Evolutionary conservation across 2,113 vertebrate genomes (phyloP).

Genomic region (Fulica atra): DNA sequence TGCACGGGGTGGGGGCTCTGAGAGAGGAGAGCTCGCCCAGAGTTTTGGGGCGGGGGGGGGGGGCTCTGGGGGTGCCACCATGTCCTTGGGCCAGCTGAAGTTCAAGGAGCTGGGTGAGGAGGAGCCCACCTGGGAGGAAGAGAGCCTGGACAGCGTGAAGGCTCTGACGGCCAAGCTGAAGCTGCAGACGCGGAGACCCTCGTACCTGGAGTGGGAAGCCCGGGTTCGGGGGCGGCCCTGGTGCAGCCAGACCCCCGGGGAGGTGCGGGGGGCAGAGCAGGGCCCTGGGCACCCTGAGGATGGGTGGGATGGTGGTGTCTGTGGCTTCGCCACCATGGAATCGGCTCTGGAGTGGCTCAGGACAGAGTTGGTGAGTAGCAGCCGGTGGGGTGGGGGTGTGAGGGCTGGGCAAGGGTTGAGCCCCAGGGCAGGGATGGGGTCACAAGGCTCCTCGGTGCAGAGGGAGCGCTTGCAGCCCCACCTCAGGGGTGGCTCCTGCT

Average conservation of each 20-base stretch:
- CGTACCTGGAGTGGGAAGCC: constrained; percentile 92
- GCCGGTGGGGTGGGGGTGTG: not conserved
- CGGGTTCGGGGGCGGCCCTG: constrained; percentile 81
- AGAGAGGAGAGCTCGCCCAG: accelerated
- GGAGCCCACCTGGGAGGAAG: constrained; percentile 71
- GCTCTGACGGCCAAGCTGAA: constrained; percentile 89
- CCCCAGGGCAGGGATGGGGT: not conserved
- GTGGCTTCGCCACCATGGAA: constrained; percentile 86
- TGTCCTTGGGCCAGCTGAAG: constrained; percentile 73
- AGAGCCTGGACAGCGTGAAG: constrained; percentile 87
- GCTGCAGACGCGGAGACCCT: constrained; percentile 89
- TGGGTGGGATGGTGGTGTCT: constrained; percentile 29
- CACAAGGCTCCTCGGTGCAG: accelerated
- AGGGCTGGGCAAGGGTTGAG: not conserved
- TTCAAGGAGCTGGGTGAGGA: constrained; percentile 82
- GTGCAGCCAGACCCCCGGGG: not conserved
- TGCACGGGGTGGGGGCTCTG: accelerated
- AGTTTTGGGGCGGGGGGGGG: too few relatives aligned
- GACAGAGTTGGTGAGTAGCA: constrained; percentile 87
- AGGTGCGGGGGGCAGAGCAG: constrained; percentile 46
- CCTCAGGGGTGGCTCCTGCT: accelerated
- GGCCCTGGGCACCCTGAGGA: not conserved
- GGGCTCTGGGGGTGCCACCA: not conserved
- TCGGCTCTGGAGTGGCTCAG: constrained; percentile 89
- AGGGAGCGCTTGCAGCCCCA: accelerated